Evolutionary conservation across 2,797 vertebrate species (phyloP), one percentile per base, ranked within the genome.

Genomic region (Chanos chanos): DNA sequence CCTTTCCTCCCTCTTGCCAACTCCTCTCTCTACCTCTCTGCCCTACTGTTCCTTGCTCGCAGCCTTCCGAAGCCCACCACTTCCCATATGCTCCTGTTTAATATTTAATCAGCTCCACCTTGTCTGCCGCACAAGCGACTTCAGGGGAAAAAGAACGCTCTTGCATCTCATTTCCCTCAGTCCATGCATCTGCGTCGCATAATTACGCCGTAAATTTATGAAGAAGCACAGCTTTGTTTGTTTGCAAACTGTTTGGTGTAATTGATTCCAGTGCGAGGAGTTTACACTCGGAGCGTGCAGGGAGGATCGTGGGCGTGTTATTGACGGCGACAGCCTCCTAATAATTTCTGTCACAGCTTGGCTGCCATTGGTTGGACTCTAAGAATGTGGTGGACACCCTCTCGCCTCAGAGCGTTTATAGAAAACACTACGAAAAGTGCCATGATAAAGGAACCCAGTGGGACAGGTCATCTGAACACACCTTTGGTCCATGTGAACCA

Each of bases 51-150:
- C 47, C 64, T 56, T 48, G 19, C 56, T 61, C 19, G 30, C 41
- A 50, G 41, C 45, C 62, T 50, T 41, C 89, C 85, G 85, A 86
- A 85, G 75, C 76, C 81, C 66, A 81, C 81, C 75, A 81, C 72
- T 86, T 81, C 79, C 90, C 88, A 86, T 89, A 90, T 91, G 89
- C 85, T 84, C 31, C 62, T 82, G 77, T 90, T 92, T 91, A 93
- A 93, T 93, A 91, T 92, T 92, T 92, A 88, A 92, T 90, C 87
- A 89, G 86, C 84, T 85, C 86, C 88, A 86, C 89, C 88, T 88
- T 87, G 82, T 87, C 89, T 82, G 86, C 87, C 87, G 80, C 82
- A 83, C 76, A 85, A 84, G 85, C 85, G 83, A 86, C 86, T 87
- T 90, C 87, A 86, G 88, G 86, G 90, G 89, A 90, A 91, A 90